Evolutionary conservation across 2,797 vertebrate species (phyloP), one percentile per base, ranked within the genome.

Genomic region (Enteromius mattozi): DNA sequence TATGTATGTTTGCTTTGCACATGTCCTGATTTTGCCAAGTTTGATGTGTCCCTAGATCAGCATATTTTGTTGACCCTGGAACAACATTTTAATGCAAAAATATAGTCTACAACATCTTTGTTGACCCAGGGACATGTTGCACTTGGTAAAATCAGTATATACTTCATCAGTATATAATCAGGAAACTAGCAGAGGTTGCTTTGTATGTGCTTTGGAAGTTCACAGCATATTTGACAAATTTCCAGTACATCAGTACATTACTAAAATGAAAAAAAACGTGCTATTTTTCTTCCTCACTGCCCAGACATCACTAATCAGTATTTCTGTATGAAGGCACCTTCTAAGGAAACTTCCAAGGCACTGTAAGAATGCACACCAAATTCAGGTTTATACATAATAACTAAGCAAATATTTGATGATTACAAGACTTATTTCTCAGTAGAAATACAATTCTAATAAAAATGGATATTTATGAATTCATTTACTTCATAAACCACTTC

Each of bases 101-200:
- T 42, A 42, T 42, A 12, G 40, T 42, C 40, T 10, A 42, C 40
- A 27, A 27, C 27, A 27, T 27, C 27, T 27, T 27, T 27, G 27
- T 27, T 27, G 27, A 27, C 27, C 27, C 27, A 27, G 27, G 27
- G 27, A 27, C 27, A 27, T 27, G 42, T 45, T 45, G 12, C 12
- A 45, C 42, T 45, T 45, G 42, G 42, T 45, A 45, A 45, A 45
- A 45, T 45, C 42, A 45, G 10, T 45, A 45, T 42, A 42, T 45
- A 45, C 12, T 45, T 45, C 42, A 42, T 42, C 9, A 3, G 10
- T 42, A 3, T 87, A 86, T 87, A 80, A 85, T 88, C 74, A 74
- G 61, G 14, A 69, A 88, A 77, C 81, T 83, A 77, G 78, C 59
- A 78, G 85, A 84, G 70, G 68, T 87, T 87, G 47, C 49, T 84